These are phyloP conservation scores for Cancer borealis DNA, from an alignment of 2,888 invertebrate species.

Conservation along the genomic window DNA sequence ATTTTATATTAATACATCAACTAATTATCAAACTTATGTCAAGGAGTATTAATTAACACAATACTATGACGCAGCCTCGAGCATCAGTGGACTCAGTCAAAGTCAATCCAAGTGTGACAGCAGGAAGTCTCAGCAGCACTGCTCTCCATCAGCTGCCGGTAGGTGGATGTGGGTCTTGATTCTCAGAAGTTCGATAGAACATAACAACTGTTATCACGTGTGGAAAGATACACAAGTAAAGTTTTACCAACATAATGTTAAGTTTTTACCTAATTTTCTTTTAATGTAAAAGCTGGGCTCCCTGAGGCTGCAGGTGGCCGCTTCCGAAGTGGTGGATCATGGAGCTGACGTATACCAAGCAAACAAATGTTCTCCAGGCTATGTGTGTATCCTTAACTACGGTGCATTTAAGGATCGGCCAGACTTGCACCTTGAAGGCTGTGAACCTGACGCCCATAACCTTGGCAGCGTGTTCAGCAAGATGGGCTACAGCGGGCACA, in stretches of 20 bases:
- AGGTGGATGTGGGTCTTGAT: not conserved
- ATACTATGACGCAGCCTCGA: not conserved
- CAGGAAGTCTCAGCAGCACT: not conserved
- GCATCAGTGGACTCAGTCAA: not conserved
- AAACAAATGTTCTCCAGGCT: conserved; percentile 4
- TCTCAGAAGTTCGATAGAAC: not conserved
- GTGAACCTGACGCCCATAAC: conserved; percentile 34
- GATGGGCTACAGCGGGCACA: conserved; percentile 55
- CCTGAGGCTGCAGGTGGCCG: not conserved
- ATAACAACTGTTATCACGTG: not conserved
- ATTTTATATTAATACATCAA: not conserved
- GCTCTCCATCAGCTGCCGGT: not conserved
- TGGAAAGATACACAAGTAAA: not conserved
- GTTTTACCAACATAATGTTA: not conserved
- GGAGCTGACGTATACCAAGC: conserved; percentile 51
- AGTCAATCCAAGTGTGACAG: not conserved
- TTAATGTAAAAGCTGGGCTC: not conserved
- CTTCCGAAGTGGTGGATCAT: not conserved
- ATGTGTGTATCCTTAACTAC: conserved; percentile 56
- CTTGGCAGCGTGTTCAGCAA: conserved; percentile 45
- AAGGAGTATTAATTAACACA: not conserved
- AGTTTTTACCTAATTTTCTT: too few relatives aligned
- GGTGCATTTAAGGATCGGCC: conserved; percentile 41
- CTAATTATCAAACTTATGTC: not conserved
- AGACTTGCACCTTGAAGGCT: conserved; percentile 50